Evolutionary conservation across 2,888 invertebrate genomes (phyloP).

Genomic region (Sarcophaga caerulescens): DNA sequence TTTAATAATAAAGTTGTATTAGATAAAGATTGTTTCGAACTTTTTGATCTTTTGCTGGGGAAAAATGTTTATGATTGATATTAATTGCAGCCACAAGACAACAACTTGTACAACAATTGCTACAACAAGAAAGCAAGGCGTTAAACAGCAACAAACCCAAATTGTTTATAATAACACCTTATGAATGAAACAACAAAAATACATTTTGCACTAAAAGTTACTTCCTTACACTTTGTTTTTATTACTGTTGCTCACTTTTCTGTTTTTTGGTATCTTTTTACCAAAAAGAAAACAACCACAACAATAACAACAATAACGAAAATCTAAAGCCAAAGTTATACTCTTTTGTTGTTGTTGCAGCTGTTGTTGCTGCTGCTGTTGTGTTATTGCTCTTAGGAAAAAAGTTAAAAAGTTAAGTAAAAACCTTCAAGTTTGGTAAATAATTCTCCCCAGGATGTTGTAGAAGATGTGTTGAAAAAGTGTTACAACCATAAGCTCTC

Average conservation of each 20-base stretch:
- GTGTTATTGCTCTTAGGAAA: background rate
- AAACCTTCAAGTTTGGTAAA: constrained; percentile 1
- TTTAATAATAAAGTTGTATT: constrained; percentile 58
- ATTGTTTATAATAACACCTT: constrained; percentile 22
- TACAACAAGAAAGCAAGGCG: constrained; percentile 27
- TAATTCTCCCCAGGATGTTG: background rate
- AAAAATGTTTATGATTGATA: constrained; percentile 63
- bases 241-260: constrained; percentile 15
- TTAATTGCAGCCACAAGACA: constrained; percentile 65
- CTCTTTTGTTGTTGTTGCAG: background rate
- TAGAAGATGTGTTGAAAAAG: constrained; percentile 20
- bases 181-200: constrained; percentile 9
- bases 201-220: background rate
- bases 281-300: constrained; percentile 7
- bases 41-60: constrained; percentile 49
- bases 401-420: constrained; percentile 51
- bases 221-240: background rate
- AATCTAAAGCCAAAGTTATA: constrained; percentile 15
- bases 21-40: constrained; percentile 60
- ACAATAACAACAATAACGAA: constrained; percentile 19
- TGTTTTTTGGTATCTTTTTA: constrained; percentile 4
- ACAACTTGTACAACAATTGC: constrained; percentile 48
- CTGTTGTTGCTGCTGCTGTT: background rate
- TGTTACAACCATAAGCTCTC: constrained; percentile 29
- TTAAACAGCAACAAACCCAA: constrained; percentile 15